Base-by-base conservation (phyloP, 2,888 invertebrate genomes). In the Yponomeuta evonymella region DNA sequence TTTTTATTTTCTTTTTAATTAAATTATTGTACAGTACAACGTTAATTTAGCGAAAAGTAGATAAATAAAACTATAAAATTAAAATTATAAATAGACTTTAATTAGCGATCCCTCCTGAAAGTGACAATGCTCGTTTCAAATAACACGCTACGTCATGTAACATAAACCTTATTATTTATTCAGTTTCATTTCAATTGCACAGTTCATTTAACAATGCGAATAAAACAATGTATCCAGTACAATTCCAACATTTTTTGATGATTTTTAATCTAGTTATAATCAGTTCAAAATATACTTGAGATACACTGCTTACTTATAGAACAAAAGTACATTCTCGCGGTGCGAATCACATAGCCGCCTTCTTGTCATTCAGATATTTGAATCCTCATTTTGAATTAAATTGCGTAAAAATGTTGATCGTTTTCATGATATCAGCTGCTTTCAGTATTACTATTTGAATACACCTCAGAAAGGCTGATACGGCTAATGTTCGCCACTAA, bases 71-170 rank as follows among this genome's bases (percentile, higher is more conserved):
- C 81, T 73, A 79, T 70, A 33, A 33, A 72, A 70, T 72, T 76
- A 87, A 87, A 87, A 83, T 86, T 87, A 86, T 88, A 87, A 86
- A 88, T 87, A 87, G 80, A 73, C 75, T 85, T 85, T 88, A 83
- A 84, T 86, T 82, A 82, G 76, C 79, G 78, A 81, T 78, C 85
- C 85, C 86, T 85, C 81, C 81, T 79, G 77, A 79, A 79, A 80
- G 75, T 74, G 75, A 73, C 70, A 70, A 71, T 23, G 69, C 64
- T 64, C 69, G 15, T 48, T 51, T 36, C 64, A 71, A 69, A 65
- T 69, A 69, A 69, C 64, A 9, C 12, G 65, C 48, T 23, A 64
- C 65, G 4, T 15, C 15, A 15, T 15, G 51, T 58, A 58, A 58
- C 51, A 58, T 58, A 58, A 58, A 58, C 3, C 51, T 58, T 58